Conservation (phyloP, 1,140 invertebrate genomes). For the Luehdorfia chinensis region DNA sequence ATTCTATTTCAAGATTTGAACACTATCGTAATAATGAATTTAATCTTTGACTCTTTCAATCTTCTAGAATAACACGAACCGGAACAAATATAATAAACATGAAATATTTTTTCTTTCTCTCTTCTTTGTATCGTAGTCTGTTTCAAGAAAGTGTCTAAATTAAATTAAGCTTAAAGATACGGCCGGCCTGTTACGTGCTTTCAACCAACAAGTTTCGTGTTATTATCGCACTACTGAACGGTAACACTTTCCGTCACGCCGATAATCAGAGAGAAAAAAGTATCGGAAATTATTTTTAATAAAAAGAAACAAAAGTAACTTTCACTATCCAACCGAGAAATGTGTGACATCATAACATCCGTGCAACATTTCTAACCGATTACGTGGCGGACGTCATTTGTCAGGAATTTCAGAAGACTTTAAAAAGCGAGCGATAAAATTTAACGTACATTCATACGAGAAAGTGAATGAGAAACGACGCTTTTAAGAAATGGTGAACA, state of each 20-base stretch:
- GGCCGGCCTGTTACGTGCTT: background rate
- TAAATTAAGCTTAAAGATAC: too few relatives aligned
- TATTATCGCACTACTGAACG: background rate
- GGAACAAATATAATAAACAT: too few relatives aligned
- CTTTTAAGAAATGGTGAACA: constrained; percentile 1
- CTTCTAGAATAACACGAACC: too few relatives aligned
- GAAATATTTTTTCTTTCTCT: too few relatives aligned
- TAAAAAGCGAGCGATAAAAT: constrained; percentile 7
- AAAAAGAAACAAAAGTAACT: constrained; percentile 13
- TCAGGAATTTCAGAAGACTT: constrained; percentile 8
- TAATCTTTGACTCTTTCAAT: too few relatives aligned
- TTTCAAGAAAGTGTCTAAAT: too few relatives aligned
- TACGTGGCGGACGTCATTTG: constrained; percentile 7
- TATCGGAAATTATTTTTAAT: constrained; percentile 5
- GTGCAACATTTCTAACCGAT: constrained; percentile 18
- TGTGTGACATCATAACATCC: constrained; percentile 16
- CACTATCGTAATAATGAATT: too few relatives aligned
- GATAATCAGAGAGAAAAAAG: constrained; percentile 1
- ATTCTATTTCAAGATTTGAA: too few relatives aligned
- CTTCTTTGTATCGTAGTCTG: too few relatives aligned
- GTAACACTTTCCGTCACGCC: constrained; percentile 10
- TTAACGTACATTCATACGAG: constrained; percentile 1
- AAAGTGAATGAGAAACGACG: constrained; percentile 2
- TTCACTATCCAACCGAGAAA: constrained; percentile 14
- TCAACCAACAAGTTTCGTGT: background rate